These are phyloP conservation scores for Taenaris catops DNA, from an alignment of 2,888 invertebrate genomes.

Conservation along the genomic window DNA sequence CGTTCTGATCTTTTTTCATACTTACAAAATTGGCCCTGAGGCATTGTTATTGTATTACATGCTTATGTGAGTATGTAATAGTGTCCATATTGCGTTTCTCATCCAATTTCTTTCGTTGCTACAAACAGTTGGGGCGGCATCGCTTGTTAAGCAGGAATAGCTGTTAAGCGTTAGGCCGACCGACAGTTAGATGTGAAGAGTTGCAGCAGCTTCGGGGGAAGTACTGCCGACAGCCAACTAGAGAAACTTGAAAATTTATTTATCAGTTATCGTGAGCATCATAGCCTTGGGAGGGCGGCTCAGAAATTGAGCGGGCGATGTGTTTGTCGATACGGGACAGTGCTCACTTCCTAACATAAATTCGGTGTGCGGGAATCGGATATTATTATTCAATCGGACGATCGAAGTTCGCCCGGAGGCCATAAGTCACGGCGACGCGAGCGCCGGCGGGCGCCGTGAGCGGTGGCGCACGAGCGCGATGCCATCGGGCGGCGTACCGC, in stretches of 20 bases:
- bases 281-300: conserved; percentile 50
- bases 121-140: no score
- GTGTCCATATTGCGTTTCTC: no score
- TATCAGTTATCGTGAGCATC: conserved; percentile 57
- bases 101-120: no score
- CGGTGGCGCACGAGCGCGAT: conserved; percentile 74
- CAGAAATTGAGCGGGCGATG: conserved; percentile 60
- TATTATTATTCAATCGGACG: conserved; percentile 78
- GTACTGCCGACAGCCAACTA: conserved; percentile 47
- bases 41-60: no score
- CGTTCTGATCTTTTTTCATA: neutral
- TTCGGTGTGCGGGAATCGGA: conserved; percentile 76
- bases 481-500: conserved; percentile 62
- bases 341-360: conserved; percentile 77
- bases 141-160: neutral
- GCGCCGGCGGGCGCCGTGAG: conserved; percentile 76
- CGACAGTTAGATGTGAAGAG: conserved; percentile 47
- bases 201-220: conserved; percentile 37
- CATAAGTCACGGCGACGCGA: conserved; percentile 76
- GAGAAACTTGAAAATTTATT: conserved; percentile 55
- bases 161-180: conserved; percentile 36
- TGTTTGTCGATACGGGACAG: conserved; percentile 64
- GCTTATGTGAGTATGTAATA: no score
- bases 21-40: no score
- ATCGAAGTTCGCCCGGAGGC: conserved; percentile 74